Conservation (phyloP, 37 sponge, comb jelly and placozoan genomes). For the Halichondria panicea region DNA sequence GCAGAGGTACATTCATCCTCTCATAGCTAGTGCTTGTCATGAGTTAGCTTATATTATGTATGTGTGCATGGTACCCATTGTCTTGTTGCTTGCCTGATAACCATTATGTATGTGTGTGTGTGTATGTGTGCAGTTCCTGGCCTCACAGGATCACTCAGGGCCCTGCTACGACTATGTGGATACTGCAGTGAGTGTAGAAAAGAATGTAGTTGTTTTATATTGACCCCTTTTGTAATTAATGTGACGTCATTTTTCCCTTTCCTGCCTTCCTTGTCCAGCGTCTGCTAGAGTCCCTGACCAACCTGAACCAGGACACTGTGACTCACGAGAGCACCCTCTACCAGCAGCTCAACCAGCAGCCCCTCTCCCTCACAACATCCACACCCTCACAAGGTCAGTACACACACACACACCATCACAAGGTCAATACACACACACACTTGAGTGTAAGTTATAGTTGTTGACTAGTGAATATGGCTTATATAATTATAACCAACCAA, state of each 20-base stretch:
- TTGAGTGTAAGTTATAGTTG: too few species aligned
- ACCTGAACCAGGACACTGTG: background rate
- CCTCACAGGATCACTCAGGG: background rate
- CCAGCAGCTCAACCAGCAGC: background rate
- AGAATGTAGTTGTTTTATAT: background rate
- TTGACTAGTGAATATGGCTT: too few species aligned
- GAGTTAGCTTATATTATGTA: too few species aligned
- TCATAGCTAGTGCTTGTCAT: too few species aligned
- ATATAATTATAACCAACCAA: too few species aligned
- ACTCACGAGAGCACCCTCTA: constrained; percentile 4
- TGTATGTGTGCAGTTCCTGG: constrained; percentile 26
- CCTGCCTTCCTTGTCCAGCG: constrained; percentile 29
- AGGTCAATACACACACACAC: too few species aligned
- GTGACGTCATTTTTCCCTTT: background rate
- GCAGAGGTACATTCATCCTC: constrained; percentile 37
- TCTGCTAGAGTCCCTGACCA: constrained; percentile 39
- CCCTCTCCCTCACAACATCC: background rate
- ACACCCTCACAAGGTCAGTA: too few species aligned
- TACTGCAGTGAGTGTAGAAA: constrained; percentile 52
- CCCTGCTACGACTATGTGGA: constrained; percentile 58
- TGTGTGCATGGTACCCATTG: too few species aligned
- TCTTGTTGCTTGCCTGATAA: too few species aligned
- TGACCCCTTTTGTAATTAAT: background rate
- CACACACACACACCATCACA: too few species aligned
- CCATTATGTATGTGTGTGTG: background rate